Evolutionary conservation across 2,888 invertebrate genomes (phyloP).

Genomic region (Hypomecis atomaria): DNA sequence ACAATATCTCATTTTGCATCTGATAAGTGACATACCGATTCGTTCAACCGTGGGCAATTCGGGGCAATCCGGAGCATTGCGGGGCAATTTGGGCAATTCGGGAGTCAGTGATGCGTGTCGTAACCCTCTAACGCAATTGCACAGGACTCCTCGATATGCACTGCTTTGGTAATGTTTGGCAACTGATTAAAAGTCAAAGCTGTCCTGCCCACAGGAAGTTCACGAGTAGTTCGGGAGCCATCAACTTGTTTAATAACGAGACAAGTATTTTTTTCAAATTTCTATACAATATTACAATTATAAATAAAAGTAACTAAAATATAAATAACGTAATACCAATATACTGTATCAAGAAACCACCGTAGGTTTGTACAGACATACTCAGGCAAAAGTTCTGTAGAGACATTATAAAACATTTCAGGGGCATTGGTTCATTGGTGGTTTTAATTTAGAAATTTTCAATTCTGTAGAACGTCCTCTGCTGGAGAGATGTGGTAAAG

Average conservation of each 20-base stretch:
- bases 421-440: too few relatives aligned
- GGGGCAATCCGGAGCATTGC: conserved; percentile 22
- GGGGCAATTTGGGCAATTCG: conserved; percentile 54
- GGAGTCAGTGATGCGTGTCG: conserved; percentile 58
- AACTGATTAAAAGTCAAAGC: conserved; percentile 82
- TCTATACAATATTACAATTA: too few relatives aligned
- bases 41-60: conserved; percentile 59
- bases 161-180: conserved; percentile 70
- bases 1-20: conserved; percentile 45
- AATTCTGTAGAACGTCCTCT: too few relatives aligned
- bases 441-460: too few relatives aligned
- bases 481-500: too few relatives aligned
- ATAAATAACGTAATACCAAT: too few relatives aligned
- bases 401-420: too few relatives aligned
- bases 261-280: not conserved
- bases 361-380: too few relatives aligned
- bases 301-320: too few relatives aligned
- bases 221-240: conserved; percentile 13
- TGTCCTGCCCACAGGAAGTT: conserved; percentile 64
- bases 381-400: too few relatives aligned
- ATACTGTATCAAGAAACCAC: too few relatives aligned
- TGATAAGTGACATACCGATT: conserved; percentile 68
- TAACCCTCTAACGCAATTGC: conserved; percentile 78
- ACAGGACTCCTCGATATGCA: conserved; percentile 80
- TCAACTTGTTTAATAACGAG: conserved; percentile 6